Percentiles rank a stretch among this genome's conserved stretches.
phyloP scores from a whole-genome alignment of 2,797 vertebrate species.

The Malurus leucopterus region DNA sequence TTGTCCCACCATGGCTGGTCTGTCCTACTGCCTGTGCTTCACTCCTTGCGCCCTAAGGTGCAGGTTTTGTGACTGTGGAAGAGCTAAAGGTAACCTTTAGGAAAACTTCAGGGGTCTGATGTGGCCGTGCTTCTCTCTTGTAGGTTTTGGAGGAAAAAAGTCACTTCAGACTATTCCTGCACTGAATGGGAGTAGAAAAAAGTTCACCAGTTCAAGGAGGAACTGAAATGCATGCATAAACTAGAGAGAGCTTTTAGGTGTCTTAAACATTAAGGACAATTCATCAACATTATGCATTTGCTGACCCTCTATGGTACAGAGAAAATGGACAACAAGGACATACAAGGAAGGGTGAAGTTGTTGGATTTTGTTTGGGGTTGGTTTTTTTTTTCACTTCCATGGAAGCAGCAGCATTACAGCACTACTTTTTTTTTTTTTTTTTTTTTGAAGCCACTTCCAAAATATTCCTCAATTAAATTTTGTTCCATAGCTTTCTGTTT shows the following conservation, averaged over 20 bases:
- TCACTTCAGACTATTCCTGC: neutral
- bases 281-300: neutral
- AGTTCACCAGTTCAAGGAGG: neutral
- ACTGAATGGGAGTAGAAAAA: neutral
- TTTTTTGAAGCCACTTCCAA: neutral
- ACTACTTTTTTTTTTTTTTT: neutral
- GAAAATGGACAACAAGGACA: neutral
- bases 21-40: rapidly evolving
- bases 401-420: neutral
- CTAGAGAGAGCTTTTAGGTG: neutral
- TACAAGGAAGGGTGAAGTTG: neutral
- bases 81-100: neutral
- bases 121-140: rapidly evolving
- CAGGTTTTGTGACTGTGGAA: neutral
- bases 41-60: rapidly evolving
- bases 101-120: neutral
- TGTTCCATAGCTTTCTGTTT: neutral
- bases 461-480: neutral
- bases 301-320: neutral
- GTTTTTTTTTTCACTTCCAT: neutral
- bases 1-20: rapidly evolving
- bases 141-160: neutral
- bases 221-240: neutral
- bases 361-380: neutral
- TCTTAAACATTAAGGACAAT: neutral